These are phyloP conservation scores for Alca torda DNA, from an alignment of 2,797 vertebrate genomes.

Conservation along the genomic window DNA sequence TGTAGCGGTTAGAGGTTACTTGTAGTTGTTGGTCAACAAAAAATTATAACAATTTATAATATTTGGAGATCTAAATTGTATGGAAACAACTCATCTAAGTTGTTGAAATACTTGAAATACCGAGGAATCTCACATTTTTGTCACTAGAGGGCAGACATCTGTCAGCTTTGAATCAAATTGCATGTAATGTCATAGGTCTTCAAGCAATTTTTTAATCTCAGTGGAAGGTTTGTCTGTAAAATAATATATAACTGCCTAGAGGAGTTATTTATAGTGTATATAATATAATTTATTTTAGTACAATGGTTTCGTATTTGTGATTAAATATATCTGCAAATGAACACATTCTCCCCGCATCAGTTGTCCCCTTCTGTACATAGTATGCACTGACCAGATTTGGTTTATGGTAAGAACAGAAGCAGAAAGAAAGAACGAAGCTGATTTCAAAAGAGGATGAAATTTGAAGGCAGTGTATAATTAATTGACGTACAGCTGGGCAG, in stretches of 20 bases:
- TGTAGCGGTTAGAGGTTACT: background rate
- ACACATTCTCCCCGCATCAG: background rate
- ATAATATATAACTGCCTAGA: background rate
- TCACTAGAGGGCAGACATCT: slow-evolving; percentile 50
- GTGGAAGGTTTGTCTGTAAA: background rate
- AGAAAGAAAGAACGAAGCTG: background rate
- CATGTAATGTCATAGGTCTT: background rate
- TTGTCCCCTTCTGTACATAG: background rate
- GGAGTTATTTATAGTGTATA: background rate
- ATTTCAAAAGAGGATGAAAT: background rate
- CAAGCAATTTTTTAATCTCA: background rate
- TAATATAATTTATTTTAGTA: background rate
- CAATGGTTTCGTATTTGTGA: background rate
- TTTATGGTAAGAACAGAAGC: background rate
- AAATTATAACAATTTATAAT: background rate
- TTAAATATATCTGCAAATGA: background rate
- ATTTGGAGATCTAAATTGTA: background rate
- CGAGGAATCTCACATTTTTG: background rate
- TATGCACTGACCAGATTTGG: background rate
- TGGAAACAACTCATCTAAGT: background rate
- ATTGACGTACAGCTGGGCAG: background rate
- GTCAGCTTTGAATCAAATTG: background rate
- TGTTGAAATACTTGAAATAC: background rate
- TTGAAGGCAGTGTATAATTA: background rate
- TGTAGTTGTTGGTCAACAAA: background rate